Conservation (phyloP, 2,797 vertebrate genomes). For the Hapalemur alaotrensis region DNA sequence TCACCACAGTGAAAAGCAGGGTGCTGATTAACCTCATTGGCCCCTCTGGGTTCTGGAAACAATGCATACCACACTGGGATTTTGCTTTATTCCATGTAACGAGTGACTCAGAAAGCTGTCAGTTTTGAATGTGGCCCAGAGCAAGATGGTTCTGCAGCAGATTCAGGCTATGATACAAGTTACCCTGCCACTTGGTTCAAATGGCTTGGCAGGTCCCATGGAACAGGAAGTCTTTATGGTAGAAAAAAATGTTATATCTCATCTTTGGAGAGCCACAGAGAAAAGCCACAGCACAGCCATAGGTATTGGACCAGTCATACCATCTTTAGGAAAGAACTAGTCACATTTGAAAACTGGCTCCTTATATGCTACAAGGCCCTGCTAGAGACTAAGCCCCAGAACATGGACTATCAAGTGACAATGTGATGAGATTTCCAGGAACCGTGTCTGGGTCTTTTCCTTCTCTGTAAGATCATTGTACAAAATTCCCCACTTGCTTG, state of each 20-base stretch:
- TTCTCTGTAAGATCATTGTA: not conserved
- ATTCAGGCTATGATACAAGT: not conserved
- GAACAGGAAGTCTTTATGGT: not conserved
- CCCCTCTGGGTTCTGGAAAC: not conserved
- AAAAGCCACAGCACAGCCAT: not conserved
- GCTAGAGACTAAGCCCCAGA: not conserved
- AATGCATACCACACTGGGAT: not conserved
- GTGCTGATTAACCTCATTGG: not conserved
- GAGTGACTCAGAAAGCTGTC: not conserved
- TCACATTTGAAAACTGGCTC: not conserved
- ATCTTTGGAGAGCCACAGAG: not conserved
- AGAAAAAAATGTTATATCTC: not conserved
- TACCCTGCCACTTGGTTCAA: not conserved
- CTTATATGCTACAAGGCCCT: not conserved
- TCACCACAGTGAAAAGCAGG: not conserved
- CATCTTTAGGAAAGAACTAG: not conserved
- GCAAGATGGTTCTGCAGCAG: not conserved
- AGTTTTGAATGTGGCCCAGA: not conserved
- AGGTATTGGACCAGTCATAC: not conserved
- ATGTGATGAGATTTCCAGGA: not conserved
- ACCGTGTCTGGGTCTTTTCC: not conserved
- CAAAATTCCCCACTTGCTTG: not conserved
- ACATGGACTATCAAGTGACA: not conserved
- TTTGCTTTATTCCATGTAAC: not conserved
- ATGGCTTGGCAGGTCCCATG: not conserved